Percentiles rank a stretch among this genome's conserved stretches.
These are phyloP conservation scores for Craseonycteris thonglongyai DNA, from an alignment of 2,113 vertebrate species.

Conservation along the genomic window DNA sequence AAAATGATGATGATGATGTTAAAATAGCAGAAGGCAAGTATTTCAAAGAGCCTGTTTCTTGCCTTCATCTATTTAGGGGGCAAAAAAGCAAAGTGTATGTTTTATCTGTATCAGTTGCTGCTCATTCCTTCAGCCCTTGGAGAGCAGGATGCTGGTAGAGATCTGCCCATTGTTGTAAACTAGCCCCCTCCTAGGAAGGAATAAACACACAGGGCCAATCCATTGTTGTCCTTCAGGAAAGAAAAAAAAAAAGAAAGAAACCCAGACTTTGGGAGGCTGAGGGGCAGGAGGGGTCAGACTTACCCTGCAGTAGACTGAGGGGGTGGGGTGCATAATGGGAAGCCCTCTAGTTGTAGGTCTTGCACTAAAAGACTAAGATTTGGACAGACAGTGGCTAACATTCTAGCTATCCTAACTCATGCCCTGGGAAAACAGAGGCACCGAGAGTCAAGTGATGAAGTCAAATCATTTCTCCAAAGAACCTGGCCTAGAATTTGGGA, in stretches of 20 bases:
- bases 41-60: background rate
- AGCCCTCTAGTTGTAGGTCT: background rate
- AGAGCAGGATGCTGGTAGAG: background rate
- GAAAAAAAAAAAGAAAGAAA: conserved; percentile 29
- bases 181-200: conserved; percentile 25
- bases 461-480: background rate
- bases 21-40: background rate
- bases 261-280: background rate
- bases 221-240: conserved; percentile 24
- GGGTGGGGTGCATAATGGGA: too few species aligned
- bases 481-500: background rate
- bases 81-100: background rate
- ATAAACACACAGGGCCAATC: conserved; percentile 6
- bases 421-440: background rate
- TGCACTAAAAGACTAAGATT: background rate
- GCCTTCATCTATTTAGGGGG: background rate
- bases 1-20: background rate
- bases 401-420: background rate
- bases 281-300: background rate
- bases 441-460: background rate
- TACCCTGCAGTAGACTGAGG: background rate
- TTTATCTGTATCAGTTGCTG: background rate
- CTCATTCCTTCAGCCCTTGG: background rate
- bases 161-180: conserved; percentile 25
- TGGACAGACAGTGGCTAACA: background rate